Base-by-base conservation (phyloP, 2,113 vertebrate species). In the Tragelaphus buxtoni region DNA sequence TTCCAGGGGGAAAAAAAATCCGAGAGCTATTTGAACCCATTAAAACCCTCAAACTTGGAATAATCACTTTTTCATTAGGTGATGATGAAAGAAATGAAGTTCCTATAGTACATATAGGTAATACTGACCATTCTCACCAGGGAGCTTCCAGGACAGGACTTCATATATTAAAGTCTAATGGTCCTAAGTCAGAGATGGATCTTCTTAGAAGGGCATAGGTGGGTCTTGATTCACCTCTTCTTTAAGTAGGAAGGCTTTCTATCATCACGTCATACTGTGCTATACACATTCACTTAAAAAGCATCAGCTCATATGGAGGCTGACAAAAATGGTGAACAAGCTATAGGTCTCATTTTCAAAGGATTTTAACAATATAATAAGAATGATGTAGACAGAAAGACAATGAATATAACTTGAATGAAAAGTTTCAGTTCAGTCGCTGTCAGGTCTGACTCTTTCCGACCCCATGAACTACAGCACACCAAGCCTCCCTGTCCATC, bases 251-350 rank as follows among this genome's bases (percentile, higher is more conserved):
- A n/a, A 16, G 1, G 4, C 6, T 49, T 12, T 32, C 3, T 39
- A 24, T 26, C 3, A 3, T 10, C 39, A 7, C 3, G 2, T 4
- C 14, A 8, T 22, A 7, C 11, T 0, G 13, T 30, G 39, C 24
- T 26, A 80, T 16, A 58, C 2, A 2, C 3, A 1, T 39, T 51
- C 26, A 7, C 1, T n/a, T 24, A 6, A 14, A 63, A 42, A 16
- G 9, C 63, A 83, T 0, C 7, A 49, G 6, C 9, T 12, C 14
- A 28, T 2, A 7, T 10, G 6, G 28, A 30, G 53, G 16, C 32
- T 74, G 47, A 45, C 11, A 51, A 28, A 79, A 35, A 22, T 65
- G 9, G 24, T 13, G 18, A 90, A 30, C 9, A 2, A 53, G 2
- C 20, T 32, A 11, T 1, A 7, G 6, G 20, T 11, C 22, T 61